Conservation (phyloP, 2,113 vertebrate species). For the Cryptotis parvus region DNA sequence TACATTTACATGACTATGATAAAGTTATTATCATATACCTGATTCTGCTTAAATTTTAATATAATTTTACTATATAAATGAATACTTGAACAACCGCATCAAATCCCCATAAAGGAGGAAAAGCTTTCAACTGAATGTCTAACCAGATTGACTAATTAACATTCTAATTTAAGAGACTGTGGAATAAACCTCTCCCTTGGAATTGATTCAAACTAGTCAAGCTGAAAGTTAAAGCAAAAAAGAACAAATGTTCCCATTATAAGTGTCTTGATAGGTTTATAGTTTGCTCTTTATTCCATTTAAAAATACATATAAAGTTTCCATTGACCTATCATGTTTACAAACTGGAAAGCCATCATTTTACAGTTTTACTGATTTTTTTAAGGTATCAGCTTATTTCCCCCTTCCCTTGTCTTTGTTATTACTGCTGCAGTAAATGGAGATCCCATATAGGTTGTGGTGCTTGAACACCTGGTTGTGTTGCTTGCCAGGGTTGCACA, state of each 20-base stretch:
- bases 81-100: slow-evolving; percentile 46
- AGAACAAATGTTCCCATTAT: slow-evolving; percentile 34
- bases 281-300: slow-evolving; percentile 45
- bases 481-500: too few relatives aligned
- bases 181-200: slow-evolving; percentile 8
- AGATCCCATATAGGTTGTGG: too few relatives aligned
- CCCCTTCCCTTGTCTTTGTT: too few relatives aligned
- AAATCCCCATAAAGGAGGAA: neutral
- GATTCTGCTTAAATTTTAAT: slow-evolving; percentile 54
- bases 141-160: slow-evolving; percentile 57
- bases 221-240: slow-evolving; percentile 49
- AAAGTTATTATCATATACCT: neutral
- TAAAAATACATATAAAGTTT: slow-evolving; percentile 20
- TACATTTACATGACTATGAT: neutral
- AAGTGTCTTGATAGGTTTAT: slow-evolving; percentile 42
- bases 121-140: slow-evolving; percentile 21
- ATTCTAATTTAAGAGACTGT: slow-evolving; percentile 57
- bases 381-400: too few relatives aligned
- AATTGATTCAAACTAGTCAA: slow-evolving; percentile 45
- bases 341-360: neutral
- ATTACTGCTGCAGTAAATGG: too few relatives aligned
- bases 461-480: too few relatives aligned
- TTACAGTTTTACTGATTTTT: neutral
- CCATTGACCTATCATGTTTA: neutral
- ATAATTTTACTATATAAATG: slow-evolving; percentile 47